Evolutionary conservation across 2,888 invertebrate species (phyloP).

Genomic region (Tanytarsus gracilentus): DNA sequence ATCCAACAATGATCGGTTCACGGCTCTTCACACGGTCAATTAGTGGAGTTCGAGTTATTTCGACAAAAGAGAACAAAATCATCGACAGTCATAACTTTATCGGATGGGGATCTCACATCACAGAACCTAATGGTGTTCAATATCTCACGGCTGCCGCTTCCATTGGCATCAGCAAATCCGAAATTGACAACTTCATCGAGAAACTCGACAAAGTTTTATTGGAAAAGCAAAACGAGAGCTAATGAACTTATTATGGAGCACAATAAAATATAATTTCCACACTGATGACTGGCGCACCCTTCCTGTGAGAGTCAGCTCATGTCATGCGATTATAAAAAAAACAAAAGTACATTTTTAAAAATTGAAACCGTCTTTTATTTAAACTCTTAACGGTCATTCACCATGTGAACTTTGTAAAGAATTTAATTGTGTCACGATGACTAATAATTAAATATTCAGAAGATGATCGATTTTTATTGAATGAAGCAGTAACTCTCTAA

Average conservation of each 20-base stretch:
- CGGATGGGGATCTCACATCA: slow-evolving; percentile 62
- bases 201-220: slow-evolving; percentile 53
- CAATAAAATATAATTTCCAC: too few relatives aligned
- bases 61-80: slow-evolving; percentile 46
- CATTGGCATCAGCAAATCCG: slow-evolving; percentile 55
- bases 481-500: too few relatives aligned
- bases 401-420: too few relatives aligned
- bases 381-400: too few relatives aligned
- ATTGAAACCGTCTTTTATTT: too few relatives aligned
- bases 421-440: too few relatives aligned
- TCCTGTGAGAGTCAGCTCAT: too few relatives aligned
- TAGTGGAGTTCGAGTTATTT: slow-evolving; percentile 60
- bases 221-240: slow-evolving; percentile 34
- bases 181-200: slow-evolving; percentile 59
- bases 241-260: not conserved
- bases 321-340: too few relatives aligned
- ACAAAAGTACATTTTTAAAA: too few relatives aligned
- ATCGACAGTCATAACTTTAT: slow-evolving; percentile 50
- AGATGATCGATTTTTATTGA: too few relatives aligned
- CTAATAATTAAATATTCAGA: too few relatives aligned
- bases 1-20: slow-evolving; percentile 56
- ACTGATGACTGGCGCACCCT: too few relatives aligned
- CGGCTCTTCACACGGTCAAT: slow-evolving; percentile 64
- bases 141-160: slow-evolving; percentile 69
- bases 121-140: slow-evolving; percentile 49